These are phyloP conservation scores for Hirundichthys speculiger DNA, from an alignment of 2,113 vertebrate species.

Conservation along the genomic window DNA sequence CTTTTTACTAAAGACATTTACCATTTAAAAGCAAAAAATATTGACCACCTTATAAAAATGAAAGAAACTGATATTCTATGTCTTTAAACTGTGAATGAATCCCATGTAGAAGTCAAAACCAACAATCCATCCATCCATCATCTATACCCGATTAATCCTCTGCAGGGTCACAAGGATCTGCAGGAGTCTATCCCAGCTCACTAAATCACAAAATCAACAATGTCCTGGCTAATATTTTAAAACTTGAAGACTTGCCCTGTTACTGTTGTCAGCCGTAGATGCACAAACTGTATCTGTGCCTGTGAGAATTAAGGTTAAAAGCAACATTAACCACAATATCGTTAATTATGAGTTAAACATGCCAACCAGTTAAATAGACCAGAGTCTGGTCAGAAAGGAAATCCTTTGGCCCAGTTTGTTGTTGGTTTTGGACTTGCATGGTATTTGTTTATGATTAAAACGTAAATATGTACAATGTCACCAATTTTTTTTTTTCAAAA, in stretches of 20 bases:
- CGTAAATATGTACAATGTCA: not conserved
- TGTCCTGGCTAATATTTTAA: not conserved
- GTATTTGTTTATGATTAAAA: constrained; percentile 16
- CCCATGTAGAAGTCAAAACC: constrained; percentile 5
- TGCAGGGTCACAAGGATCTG: too few species aligned
- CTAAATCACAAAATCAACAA: constrained; percentile 10
- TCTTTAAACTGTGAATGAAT: constrained; percentile 15
- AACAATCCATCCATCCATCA: too few species aligned
- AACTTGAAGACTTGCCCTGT: not conserved
- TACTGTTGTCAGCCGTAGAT: too few species aligned
- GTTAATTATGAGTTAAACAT: too few species aligned
- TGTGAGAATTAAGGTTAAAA: too few species aligned
- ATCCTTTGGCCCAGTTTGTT: not conserved
- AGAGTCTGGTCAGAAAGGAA: not conserved
- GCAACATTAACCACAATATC: too few species aligned
- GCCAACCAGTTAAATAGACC: too few species aligned
- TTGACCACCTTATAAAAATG: too few species aligned
- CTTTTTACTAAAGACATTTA: not conserved
- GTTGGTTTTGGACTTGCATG: constrained; percentile 12
- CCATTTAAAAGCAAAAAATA: constrained; percentile 1
- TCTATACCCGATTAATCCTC: too few species aligned
- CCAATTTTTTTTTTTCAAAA: not conserved
- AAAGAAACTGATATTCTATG: too few species aligned
- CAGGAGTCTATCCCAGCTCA: too few species aligned
- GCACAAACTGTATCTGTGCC: too few species aligned